Percentiles rank a stretch among this genome's conserved stretches.
These are phyloP conservation scores for Drosophila testacea DNA, from an alignment of 2,888 invertebrate species.

Conservation along the genomic window DNA sequence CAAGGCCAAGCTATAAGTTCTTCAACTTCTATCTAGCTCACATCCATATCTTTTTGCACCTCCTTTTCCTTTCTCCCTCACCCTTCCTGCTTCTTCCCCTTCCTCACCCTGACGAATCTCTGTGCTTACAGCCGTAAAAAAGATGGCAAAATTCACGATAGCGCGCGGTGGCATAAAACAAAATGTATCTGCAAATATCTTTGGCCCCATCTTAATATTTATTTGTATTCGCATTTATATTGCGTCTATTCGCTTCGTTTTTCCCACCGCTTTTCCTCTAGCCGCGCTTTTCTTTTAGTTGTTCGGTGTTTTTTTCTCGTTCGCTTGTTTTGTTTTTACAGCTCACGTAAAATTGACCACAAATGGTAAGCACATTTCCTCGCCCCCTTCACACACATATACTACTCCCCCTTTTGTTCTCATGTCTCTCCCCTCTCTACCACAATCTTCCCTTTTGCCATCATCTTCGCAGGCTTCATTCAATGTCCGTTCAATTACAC, in stretches of 20 bases:
- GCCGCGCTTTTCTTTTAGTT: background rate
- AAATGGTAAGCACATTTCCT: slow-evolving; percentile 53
- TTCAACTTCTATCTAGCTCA: too few relatives aligned
- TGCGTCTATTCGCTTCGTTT: slow-evolving; percentile 44
- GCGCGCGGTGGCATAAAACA: slow-evolving; percentile 61
- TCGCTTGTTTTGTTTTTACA: slow-evolving; percentile 70
- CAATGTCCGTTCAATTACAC: slow-evolving; percentile 79
- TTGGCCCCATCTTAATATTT: slow-evolving; percentile 73
- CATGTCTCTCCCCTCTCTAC: background rate
- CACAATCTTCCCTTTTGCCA: slow-evolving; percentile 15
- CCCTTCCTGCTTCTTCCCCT: background rate
- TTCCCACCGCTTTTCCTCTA: background rate
- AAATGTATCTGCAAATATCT: slow-evolving; percentile 71
- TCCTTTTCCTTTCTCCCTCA: background rate
- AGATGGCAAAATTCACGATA: slow-evolving; percentile 44
- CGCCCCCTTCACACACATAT: background rate
- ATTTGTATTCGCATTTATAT: slow-evolving; percentile 65
- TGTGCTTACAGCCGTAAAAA: slow-evolving; percentile 43
- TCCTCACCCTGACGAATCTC: too few relatives aligned
- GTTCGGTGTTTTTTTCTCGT: slow-evolving; percentile 5
- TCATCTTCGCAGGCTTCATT: slow-evolving; percentile 69
- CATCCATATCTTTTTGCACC: background rate
- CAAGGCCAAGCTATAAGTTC: too few relatives aligned
- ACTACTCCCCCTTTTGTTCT: background rate
- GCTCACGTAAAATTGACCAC: slow-evolving; percentile 76